phyloP scores from a whole-genome alignment of 2,113 vertebrate species.

The Chinchilla lanigera region DNA sequence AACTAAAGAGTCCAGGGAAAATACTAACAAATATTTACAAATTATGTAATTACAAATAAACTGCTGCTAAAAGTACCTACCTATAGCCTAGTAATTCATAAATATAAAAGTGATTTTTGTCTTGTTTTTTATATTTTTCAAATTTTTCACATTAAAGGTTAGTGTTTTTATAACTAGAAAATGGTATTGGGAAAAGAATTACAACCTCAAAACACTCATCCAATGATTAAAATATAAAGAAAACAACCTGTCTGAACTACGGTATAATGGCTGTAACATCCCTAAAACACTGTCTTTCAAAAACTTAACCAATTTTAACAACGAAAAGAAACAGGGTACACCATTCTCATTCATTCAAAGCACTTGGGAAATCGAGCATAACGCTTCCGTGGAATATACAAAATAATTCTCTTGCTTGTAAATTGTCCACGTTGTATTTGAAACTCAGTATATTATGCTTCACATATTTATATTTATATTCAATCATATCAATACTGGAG shows the following conservation, averaged over 20 bases:
- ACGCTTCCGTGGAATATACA: neutral
- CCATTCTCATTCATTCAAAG: neutral
- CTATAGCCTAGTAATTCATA: neutral
- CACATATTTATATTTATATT: neutral
- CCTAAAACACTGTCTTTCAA: neutral
- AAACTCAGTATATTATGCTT: neutral
- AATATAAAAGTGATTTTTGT: neutral
- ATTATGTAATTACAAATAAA: neutral
- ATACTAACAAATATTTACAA: neutral
- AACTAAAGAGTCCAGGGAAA: neutral
- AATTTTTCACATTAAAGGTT: constrained; percentile 12
- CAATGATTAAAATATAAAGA: neutral
- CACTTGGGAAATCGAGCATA: neutral
- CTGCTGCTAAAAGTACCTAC: neutral
- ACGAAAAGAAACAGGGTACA: neutral
- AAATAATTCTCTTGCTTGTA: constrained; percentile 2
- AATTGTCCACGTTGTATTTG: neutral
- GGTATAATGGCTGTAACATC: neutral
- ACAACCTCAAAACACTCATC: neutral
- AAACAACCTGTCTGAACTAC: neutral
- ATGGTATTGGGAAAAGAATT: neutral
- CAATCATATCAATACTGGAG: neutral
- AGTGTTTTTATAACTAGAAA: constrained; percentile 34
- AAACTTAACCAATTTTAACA: constrained; percentile 11
- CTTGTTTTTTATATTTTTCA: neutral